These are phyloP conservation scores for Hecatera dysodea DNA, from an alignment of 2,888 invertebrate genomes.

Conservation along the genomic window DNA sequence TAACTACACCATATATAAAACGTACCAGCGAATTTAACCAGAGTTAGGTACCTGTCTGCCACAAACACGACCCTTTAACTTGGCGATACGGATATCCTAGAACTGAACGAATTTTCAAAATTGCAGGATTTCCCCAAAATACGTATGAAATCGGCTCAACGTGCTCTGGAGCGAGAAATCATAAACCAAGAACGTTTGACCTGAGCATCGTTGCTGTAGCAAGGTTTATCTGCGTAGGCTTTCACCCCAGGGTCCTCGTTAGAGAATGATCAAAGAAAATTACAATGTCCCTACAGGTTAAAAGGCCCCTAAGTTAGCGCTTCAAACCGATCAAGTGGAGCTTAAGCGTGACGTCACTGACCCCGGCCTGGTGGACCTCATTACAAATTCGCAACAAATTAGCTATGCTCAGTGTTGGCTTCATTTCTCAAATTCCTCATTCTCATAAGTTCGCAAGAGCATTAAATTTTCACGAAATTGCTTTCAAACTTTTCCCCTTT, in stretches of 20 bases:
- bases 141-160: constrained; percentile 3
- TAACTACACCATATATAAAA: not conserved
- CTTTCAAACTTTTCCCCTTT: constrained; percentile 87
- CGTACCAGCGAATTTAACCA: not conserved
- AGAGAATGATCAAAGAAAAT: constrained; percentile 44
- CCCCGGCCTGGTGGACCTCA: constrained; percentile 73
- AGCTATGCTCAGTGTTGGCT: constrained; percentile 86
- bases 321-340: constrained; percentile 50
- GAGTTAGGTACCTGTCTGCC: not conserved
- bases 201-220: constrained; percentile 9
- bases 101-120: constrained; percentile 14
- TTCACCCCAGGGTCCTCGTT: constrained; percentile 6
- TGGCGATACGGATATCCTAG: not conserved
- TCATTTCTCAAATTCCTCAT: constrained; percentile 86
- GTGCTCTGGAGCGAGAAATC: constrained; percentile 3
- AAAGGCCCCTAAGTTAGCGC: constrained; percentile 17
- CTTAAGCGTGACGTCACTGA: constrained; percentile 56
- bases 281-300: constrained; percentile 5
- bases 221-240: constrained; percentile 18
- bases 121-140: constrained; percentile 19
- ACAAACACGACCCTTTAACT: not conserved
- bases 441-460: constrained; percentile 85
- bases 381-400: constrained; percentile 87
- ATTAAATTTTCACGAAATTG: constrained; percentile 90
- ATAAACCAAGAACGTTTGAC: constrained; percentile 23